Evolutionary conservation across 2,888 invertebrate genomes (phyloP), one percentile per base, ranked within the genome.

Genomic region (Diloba caeruleocephala): DNA sequence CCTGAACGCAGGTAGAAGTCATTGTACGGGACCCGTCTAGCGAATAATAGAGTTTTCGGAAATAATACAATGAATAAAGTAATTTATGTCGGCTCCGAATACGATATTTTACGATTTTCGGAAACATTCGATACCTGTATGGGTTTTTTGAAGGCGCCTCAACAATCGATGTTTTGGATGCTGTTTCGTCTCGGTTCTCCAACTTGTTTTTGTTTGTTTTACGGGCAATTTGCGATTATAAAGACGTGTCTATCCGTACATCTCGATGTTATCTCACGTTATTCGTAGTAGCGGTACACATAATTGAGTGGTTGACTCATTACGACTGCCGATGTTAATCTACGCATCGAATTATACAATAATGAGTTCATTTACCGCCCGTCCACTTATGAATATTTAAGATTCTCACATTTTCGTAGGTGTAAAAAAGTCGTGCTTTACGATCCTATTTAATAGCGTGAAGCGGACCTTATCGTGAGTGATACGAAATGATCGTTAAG

Each of bases 21-120:
- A 87, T 90, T 90, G 90, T 89, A 71, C 63, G 74, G 71, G 80
- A 72, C 86, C 86, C 87, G 85, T 86, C 87, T 85, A 85, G 79
- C 71, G 83, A 81, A 91, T 88, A 92, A 92, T 90, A 88, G 89
- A 90, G 81, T 92, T 92, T 92, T 92, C 83, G 90, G 92, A 92
- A 92, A 87, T 81, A 83, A 83, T 83, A 92, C 93, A 93, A 93
- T 91, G 87, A 85, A 85, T 85, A 82, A 66, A 79, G 82, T 91
- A 92, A 92, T 92, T 92, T 92, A 92, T 92, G 89, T 87, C 77
- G 84, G 83, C 63, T 78, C 76, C 83, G 80, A 81, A 82, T 80
- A 84, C 82, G 84, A 88, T 85, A 88, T 88, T 87, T 86, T 81
- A 84, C 71, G 83, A 83, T 90, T 84, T 90, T 90, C 86, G 90